Evolutionary conservation across 2,888 invertebrate species (phyloP).

Genomic region (Idaea biselata): DNA sequence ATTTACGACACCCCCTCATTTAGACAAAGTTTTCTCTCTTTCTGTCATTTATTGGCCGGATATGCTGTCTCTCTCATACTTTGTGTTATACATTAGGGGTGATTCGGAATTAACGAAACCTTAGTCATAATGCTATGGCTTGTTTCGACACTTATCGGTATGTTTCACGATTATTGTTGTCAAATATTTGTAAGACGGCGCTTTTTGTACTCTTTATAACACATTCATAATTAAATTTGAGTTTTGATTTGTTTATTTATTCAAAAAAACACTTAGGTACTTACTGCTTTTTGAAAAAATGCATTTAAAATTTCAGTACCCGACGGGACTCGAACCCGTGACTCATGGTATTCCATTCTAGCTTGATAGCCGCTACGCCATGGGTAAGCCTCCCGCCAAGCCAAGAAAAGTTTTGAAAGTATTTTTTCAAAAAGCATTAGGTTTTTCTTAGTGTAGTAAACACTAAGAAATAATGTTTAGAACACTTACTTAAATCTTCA

Average conservation of each 20-base stretch:
- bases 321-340: too few species aligned
- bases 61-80: conserved; percentile 46
- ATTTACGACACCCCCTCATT: conserved; percentile 73
- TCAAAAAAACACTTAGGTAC: too few species aligned
- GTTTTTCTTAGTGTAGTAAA: too few species aligned
- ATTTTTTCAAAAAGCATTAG: too few species aligned
- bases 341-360: too few species aligned
- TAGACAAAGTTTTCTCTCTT: conserved; percentile 52
- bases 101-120: conserved; percentile 68
- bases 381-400: too few species aligned
- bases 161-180: conserved; percentile 46
- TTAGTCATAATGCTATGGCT: conserved; percentile 63
- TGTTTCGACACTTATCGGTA: conserved; percentile 54
- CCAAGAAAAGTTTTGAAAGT: conserved; percentile 8
- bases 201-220: not conserved
- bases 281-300: too few species aligned
- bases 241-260: conserved; percentile 19
- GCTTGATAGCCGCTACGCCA: too few species aligned
- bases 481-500: too few species aligned
- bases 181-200: not conserved
- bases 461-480: too few species aligned
- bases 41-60: conserved; percentile 35
- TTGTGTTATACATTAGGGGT: conserved; percentile 63
- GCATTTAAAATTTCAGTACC: too few species aligned
- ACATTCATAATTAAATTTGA: conserved; percentile 19